phyloP scores from a whole-genome alignment of 2,113 vertebrate species.

The Podarcis raffonei region DNA sequence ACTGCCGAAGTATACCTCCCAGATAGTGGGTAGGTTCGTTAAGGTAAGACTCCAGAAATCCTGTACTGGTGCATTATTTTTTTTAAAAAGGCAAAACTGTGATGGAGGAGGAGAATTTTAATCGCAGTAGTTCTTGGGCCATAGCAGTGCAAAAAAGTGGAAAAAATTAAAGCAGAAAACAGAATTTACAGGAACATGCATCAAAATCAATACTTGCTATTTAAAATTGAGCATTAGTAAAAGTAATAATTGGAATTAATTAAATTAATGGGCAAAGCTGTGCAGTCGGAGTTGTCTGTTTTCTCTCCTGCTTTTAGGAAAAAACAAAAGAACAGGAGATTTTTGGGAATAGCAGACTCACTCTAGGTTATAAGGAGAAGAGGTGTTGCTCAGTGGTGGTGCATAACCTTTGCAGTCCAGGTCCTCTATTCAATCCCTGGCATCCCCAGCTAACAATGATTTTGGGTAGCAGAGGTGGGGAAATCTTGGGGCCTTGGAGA shows the following conservation, averaged over 20 bases:
- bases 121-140: too few species aligned
- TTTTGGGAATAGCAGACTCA: background rate
- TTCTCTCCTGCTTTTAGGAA: background rate
- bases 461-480: background rate
- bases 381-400: background rate
- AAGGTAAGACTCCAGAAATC: constrained; percentile 83
- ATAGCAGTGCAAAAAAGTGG: too few species aligned
- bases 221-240: too few species aligned
- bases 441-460: background rate
- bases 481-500: background rate
- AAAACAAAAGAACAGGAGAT: background rate
- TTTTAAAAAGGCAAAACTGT: too few species aligned
- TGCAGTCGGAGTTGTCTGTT: background rate
- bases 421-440: background rate
- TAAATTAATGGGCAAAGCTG: too few species aligned
- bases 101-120: too few species aligned
- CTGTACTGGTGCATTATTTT: too few species aligned
- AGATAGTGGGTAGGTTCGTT: constrained; percentile 98
- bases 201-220: too few species aligned
- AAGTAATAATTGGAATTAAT: too few species aligned
- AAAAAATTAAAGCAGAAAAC: too few species aligned
- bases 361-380: background rate
- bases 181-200: too few species aligned
- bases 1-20: constrained; percentile 97
- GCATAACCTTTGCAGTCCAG: background rate